Percentiles rank a stretch among this genome's conserved stretches.
phyloP scores from a whole-genome alignment of 2,113 vertebrate genomes.

The Spilogale gracilis region DNA sequence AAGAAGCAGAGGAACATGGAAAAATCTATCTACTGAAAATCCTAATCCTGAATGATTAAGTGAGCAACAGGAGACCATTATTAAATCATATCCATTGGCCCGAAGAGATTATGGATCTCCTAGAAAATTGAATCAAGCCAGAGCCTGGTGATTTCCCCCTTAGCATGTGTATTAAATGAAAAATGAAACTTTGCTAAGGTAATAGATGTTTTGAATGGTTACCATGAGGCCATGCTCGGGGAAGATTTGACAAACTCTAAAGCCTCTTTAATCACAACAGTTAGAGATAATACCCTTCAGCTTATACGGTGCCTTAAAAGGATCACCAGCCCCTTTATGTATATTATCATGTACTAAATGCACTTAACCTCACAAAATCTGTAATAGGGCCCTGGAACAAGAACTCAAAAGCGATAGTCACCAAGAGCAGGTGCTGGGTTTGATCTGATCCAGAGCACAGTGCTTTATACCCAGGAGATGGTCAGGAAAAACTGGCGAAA shows the following conservation, averaged over 20 bases:
- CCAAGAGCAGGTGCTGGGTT: background rate
- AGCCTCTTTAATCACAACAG: slow-evolving; percentile 41
- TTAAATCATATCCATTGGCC: slow-evolving; percentile 10
- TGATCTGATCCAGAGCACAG: background rate
- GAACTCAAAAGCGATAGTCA: background rate
- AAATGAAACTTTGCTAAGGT: background rate
- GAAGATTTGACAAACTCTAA: slow-evolving; percentile 54
- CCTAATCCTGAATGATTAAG: slow-evolving; percentile 34
- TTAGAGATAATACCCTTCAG: slow-evolving; percentile 15
- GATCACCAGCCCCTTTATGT: slow-evolving; percentile 31
- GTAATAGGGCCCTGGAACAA: background rate
- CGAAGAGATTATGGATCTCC: slow-evolving; percentile 24
- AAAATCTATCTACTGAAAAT: slow-evolving; percentile 38
- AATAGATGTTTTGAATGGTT: slow-evolving; percentile 34
- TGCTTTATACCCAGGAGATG: background rate
- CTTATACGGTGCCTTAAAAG: background rate
- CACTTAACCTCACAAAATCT: slow-evolving; percentile 40
- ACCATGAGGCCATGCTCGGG: slow-evolving; percentile 1
- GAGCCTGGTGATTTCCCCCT: background rate
- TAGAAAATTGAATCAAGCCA: slow-evolving; percentile 34
- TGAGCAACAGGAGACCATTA: background rate
- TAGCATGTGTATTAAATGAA: slow-evolving; percentile 28
- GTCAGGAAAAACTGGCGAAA: background rate
- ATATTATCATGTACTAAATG: background rate
- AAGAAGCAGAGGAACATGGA: background rate